Percentiles rank a stretch among this genome's conserved stretches.
Evolutionary conservation across 2,797 vertebrate genomes (phyloP).

Genomic region (Denticeps clupeoides): DNA sequence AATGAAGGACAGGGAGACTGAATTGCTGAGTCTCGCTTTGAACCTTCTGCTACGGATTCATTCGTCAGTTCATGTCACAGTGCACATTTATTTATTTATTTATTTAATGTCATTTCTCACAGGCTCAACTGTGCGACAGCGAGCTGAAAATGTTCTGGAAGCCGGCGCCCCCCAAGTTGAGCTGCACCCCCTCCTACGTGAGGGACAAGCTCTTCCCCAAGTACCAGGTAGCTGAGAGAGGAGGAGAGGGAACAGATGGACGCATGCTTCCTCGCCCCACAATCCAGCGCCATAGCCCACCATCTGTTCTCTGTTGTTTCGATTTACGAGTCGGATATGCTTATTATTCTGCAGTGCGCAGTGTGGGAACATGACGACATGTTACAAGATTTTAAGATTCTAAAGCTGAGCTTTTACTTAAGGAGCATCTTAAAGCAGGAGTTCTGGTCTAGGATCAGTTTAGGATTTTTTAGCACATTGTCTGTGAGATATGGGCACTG

Average conservation of each 20-base stretch:
- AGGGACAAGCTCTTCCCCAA: constrained; percentile 56
- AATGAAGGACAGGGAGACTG: too few relatives aligned
- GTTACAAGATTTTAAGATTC: too few relatives aligned
- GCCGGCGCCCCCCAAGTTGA: constrained; percentile 56
- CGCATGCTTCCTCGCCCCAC: constrained; percentile 3
- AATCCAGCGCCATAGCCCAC: constrained; percentile 4
- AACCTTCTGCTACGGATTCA: too few relatives aligned
- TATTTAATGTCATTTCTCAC: constrained; percentile 18
- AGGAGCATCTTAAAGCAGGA: too few relatives aligned
- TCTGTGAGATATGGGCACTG: too few relatives aligned
- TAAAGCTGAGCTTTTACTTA: too few relatives aligned
- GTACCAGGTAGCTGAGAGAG: constrained; percentile 50
- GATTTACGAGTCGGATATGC: too few relatives aligned
- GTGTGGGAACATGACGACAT: too few relatives aligned
- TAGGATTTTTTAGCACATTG: too few relatives aligned
- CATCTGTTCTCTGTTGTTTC: constrained; percentile 6
- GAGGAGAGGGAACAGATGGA: constrained; percentile 8
- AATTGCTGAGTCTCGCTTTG: too few relatives aligned
- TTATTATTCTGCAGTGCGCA: too few relatives aligned
- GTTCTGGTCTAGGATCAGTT: too few relatives aligned
- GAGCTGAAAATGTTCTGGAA: constrained; percentile 56
- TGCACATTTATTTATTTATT: background rate
- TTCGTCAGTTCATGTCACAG: background rate
- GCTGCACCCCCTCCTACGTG: constrained; percentile 47
- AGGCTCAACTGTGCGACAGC: constrained; percentile 47